A percentile compares a stretch with the other conserved stretches of the same genome.
phyloP scores from a whole-genome alignment of 2,113 vertebrate species.

The Notothenia coriiceps region DNA sequence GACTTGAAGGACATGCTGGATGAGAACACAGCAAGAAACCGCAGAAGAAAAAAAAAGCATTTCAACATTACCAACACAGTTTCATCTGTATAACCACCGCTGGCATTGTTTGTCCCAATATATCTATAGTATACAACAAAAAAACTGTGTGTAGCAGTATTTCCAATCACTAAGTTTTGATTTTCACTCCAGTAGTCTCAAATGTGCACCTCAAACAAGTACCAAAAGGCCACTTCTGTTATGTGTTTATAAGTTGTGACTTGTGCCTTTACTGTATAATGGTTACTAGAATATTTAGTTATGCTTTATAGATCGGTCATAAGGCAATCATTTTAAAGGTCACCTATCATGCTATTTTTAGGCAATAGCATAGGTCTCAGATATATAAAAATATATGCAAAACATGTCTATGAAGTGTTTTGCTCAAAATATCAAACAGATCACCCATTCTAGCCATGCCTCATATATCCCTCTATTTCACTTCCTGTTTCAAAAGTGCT shows the following conservation, averaged over 20 bases:
- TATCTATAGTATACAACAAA: background rate
- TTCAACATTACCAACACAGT: background rate
- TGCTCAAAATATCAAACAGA: no score
- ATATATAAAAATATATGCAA: no score
- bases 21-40: conserved; percentile 9
- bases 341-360: no score
- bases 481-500: no score
- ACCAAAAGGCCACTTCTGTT: background rate
- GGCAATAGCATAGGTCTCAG: no score
- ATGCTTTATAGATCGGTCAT: background rate
- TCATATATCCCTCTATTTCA: no score
- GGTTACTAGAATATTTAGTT: background rate
- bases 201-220: background rate
- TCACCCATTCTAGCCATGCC: no score
- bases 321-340: background rate
- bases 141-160: background rate
- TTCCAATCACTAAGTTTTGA: background rate
- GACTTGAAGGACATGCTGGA: conserved; percentile 28
- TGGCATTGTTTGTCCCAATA: conserved; percentile 9
- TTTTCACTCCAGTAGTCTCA: background rate
- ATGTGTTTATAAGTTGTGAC: background rate
- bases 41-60: background rate
- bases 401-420: no score
- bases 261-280: background rate
- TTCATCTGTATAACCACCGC: conserved; percentile 14